A percentile compares a stretch with the other conserved stretches of the same genome.
phyloP scores from a whole-genome alignment of 2,797 vertebrate genomes.

The Anguilla pacifica region DNA sequence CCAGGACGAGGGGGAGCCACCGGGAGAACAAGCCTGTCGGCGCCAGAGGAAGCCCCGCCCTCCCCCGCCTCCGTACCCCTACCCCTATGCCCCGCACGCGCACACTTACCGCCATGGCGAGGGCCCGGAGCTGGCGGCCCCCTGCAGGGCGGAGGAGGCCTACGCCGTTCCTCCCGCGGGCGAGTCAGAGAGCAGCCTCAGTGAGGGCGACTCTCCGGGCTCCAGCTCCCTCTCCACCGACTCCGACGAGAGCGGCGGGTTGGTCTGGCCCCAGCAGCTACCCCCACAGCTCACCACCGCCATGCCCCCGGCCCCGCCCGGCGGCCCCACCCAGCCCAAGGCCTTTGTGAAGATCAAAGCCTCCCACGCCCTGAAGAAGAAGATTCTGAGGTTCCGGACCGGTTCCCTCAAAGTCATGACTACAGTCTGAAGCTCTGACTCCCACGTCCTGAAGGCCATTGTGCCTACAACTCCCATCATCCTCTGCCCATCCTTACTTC shows the following conservation, averaged over 20 bases:
- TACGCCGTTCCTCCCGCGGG: conserved; percentile 50
- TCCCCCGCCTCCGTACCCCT: conserved; percentile 48
- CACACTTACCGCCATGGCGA: conserved; percentile 57
- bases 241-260: conserved; percentile 80
- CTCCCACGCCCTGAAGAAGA: conserved; percentile 87
- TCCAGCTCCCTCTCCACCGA: conserved; percentile 82
- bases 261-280: conserved; percentile 87
- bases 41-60: conserved; percentile 57
- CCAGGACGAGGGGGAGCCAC: conserved; percentile 69
- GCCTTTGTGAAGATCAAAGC: conserved; percentile 91
- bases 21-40: conserved; percentile 46
- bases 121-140: conserved; percentile 53
- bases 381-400: conserved; percentile 84
- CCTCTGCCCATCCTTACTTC: neutral
- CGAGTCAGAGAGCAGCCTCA: conserved; percentile 82
- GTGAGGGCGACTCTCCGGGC: conserved; percentile 77
- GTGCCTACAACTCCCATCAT: neutral
- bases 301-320: conserved; percentile 57
- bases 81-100: conserved; percentile 28
- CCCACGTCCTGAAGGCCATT: neutral
- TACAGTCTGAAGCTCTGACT: conserved; percentile 73
- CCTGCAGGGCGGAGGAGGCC: conserved; percentile 62
- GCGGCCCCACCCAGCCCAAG: conserved; percentile 71
- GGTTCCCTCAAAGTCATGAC: conserved; percentile 92
- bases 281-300: conserved; percentile 74